Evolutionary conservation across 2,113 vertebrate species (phyloP).

Genomic region (Pelecanoides urinatrix): DNA sequence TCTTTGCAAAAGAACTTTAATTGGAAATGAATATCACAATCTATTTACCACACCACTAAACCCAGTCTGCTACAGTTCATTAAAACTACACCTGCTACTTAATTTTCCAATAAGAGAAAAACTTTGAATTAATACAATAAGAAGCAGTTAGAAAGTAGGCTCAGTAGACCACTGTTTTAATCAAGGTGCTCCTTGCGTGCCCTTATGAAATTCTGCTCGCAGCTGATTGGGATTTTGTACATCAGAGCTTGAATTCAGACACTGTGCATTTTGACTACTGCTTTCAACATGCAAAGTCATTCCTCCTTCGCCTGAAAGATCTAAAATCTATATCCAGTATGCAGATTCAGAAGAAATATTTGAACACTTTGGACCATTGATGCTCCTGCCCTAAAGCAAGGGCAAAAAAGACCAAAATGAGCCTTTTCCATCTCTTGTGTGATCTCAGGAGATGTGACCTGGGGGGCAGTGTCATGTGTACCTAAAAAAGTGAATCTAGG

Average conservation of each 20-base stretch:
- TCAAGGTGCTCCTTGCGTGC: not conserved
- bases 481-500: not conserved
- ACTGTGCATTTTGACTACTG: not conserved
- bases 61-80: conserved; percentile 72
- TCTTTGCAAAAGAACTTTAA: conserved; percentile 81
- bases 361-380: rapidly evolving
- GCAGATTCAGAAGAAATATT: not conserved
- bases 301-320: not conserved
- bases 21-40: conserved; percentile 82
- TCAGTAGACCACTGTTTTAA: not conserved
- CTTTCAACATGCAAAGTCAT: not conserved
- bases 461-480: not conserved
- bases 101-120: conserved; percentile 63
- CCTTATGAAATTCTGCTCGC: not conserved
- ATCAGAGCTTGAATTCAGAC: not conserved
- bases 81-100: conserved; percentile 78
- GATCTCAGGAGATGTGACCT: not conserved
- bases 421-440: not conserved
- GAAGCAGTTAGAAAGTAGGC: not conserved
- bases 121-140: conserved; percentile 63
- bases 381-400: not conserved
- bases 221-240: not conserved
- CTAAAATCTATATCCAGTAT: not conserved
- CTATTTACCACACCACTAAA: conserved; percentile 77
- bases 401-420: not conserved